Evolutionary conservation across 2,113 vertebrate species (phyloP).

Genomic region (Stigmatopora nigra): DNA sequence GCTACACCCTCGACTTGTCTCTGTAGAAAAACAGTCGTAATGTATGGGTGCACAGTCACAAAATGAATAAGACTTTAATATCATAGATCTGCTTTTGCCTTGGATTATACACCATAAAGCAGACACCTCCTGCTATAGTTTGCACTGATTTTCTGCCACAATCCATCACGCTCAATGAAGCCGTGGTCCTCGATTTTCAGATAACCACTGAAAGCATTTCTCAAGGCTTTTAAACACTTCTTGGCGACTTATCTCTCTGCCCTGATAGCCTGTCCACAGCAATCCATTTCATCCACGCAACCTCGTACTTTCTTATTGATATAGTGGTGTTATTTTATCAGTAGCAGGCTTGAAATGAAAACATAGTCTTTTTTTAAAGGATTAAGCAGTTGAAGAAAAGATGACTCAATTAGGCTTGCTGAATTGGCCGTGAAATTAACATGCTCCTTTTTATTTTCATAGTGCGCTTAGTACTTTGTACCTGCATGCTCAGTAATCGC

Average conservation of each 20-base stretch:
- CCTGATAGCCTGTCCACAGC: slow-evolving; percentile 77
- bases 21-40: neutral
- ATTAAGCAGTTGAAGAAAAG: slow-evolving; percentile 47
- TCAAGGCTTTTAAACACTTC: slow-evolving; percentile 80
- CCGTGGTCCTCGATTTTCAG: slow-evolving; percentile 55
- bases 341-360: slow-evolving; percentile 72
- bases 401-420: slow-evolving; percentile 41
- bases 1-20: no score
- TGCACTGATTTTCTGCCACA: slow-evolving; percentile 89
- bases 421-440: slow-evolving; percentile 51
- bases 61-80: slow-evolving; percentile 62
- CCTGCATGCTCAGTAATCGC: slow-evolving; percentile 49
- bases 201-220: slow-evolving; percentile 80
- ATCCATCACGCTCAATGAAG: slow-evolving; percentile 79
- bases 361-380: slow-evolving; percentile 71
- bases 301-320: slow-evolving; percentile 76
- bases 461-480: slow-evolving; percentile 11
- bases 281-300: slow-evolving; percentile 81
- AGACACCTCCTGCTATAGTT: slow-evolving; percentile 54
- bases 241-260: slow-evolving; percentile 77
- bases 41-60: neutral
- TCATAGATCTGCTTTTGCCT: slow-evolving; percentile 29
- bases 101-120: neutral
- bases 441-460: slow-evolving; percentile 22
- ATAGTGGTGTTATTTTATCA: slow-evolving; percentile 75